These are phyloP conservation scores for Podiceps cristatus DNA, from an alignment of 2,113 vertebrate genomes.

Conservation along the genomic window DNA sequence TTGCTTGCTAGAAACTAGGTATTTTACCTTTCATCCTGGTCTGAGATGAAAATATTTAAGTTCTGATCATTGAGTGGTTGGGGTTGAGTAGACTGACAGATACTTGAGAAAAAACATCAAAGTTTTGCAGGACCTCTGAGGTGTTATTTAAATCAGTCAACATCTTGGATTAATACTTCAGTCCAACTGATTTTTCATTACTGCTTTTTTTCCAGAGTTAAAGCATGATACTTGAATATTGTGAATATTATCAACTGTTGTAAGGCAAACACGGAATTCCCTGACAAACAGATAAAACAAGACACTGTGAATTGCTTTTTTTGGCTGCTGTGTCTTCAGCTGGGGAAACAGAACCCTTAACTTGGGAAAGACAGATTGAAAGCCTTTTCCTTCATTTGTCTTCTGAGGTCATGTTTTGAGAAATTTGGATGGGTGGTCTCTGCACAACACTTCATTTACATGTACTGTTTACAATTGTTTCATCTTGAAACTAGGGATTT, in stretches of 20 bases:
- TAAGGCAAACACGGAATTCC: neutral
- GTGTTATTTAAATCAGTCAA: neutral
- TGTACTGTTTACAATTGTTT: neutral
- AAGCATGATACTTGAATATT: neutral
- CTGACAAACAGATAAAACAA: neutral
- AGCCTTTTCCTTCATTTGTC: neutral
- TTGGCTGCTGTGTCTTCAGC: neutral
- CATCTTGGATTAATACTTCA: neutral
- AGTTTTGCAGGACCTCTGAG: neutral
- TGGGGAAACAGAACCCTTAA: neutral
- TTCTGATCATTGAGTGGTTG: neutral
- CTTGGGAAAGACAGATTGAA: neutral
- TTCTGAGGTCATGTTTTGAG: neutral
- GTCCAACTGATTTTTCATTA: neutral
- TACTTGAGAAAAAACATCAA: neutral
- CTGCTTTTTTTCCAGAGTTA: neutral
- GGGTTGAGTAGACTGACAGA: neutral
- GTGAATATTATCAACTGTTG: neutral
- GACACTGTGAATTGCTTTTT: neutral
- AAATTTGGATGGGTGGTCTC: neutral
- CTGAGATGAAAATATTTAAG: neutral
- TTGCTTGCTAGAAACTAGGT: neutral
- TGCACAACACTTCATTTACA: neutral
- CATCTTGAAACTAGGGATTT: neutral
- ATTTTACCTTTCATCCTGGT: neutral